phyloP scores from a whole-genome alignment of 2,888 invertebrate genomes.

The Prosopocoilus inquinatus region DNA sequence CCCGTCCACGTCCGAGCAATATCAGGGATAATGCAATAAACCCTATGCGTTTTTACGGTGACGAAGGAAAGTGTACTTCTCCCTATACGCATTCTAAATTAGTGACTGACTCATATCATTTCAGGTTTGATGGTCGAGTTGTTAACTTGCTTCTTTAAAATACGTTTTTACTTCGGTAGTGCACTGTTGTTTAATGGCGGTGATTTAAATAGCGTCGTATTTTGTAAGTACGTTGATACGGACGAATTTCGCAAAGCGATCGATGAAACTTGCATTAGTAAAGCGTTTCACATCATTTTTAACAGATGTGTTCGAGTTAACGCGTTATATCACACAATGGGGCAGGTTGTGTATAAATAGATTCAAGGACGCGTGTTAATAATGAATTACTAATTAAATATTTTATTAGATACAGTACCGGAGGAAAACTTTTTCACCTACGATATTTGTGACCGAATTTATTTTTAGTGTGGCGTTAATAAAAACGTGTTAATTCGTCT shows the following conservation, averaged over 20 bases:
- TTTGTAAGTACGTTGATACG: not conserved
- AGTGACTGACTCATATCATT: slow-evolving; percentile 34
- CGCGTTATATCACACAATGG: not conserved
- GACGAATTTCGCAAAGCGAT: too few species aligned
- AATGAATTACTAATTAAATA: slow-evolving; percentile 17
- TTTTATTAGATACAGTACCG: slow-evolving; percentile 2
- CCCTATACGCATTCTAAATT: slow-evolving; percentile 37
- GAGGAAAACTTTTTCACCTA: too few species aligned
- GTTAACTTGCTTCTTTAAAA: slow-evolving; percentile 20
- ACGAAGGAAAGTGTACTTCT: slow-evolving; percentile 14
- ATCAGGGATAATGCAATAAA: too few species aligned
- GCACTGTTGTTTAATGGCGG: slow-evolving; percentile 10
- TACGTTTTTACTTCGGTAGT: slow-evolving; percentile 5
- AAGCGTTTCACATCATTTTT: too few species aligned
- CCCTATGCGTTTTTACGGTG: slow-evolving; percentile 2
- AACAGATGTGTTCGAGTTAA: too few species aligned
- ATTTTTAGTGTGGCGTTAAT: slow-evolving; percentile 1
- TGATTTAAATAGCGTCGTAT: slow-evolving; percentile 1
- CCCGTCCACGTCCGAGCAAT: too few species aligned
- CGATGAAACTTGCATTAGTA: too few species aligned
- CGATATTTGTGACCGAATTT: too few species aligned
- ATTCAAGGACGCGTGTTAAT: slow-evolving; percentile 22
- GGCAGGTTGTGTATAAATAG: slow-evolving; percentile 16
- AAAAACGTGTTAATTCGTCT: slow-evolving; percentile 1
- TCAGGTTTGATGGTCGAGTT: slow-evolving; percentile 32